Percentiles rank a stretch among this genome's conserved stretches.
Conservation (phyloP, 2,888 invertebrate species). For the Penaeus monodon region DNA sequence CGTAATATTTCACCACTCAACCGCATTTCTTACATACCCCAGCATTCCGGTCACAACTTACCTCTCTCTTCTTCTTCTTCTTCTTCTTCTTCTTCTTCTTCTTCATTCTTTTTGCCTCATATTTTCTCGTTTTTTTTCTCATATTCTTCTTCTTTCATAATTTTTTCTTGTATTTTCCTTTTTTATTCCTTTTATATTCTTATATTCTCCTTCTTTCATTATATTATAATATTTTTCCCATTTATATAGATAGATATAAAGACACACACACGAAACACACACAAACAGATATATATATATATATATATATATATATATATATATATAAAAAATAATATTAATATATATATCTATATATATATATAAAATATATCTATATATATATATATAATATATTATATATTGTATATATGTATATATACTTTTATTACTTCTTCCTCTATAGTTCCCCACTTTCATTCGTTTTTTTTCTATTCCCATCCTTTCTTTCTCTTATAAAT, state of each 20-base stretch:
- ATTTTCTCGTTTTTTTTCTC: background rate
- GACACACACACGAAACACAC: background rate
- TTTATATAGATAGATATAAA: background rate
- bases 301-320: constrained; percentile 16
- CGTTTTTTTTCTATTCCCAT: background rate
- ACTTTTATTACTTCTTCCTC: no score
- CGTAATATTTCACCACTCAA: no score
- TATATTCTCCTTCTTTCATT: background rate
- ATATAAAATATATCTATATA: no score
- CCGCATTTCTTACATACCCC: no score
- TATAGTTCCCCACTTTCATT: no score
- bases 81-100: constrained; percentile 10
- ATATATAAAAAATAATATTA: no score
- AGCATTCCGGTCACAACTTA: no score
- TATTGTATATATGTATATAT: no score
- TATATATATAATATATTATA: no score
- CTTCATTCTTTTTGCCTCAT: background rate
- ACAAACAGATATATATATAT: constrained; percentile 1
- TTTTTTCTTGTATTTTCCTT: background rate
- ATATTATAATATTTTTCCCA: background rate
- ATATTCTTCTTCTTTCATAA: background rate
- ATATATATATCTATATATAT: background rate
- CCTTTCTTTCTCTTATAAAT: no score
- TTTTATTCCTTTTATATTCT: background rate
- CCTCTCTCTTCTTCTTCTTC: constrained; percentile 2